Percentiles rank a stretch among this genome's conserved stretches.
phyloP scores from a whole-genome alignment of 1,140 invertebrate genomes.

The Hesperophylax magnus region DNA sequence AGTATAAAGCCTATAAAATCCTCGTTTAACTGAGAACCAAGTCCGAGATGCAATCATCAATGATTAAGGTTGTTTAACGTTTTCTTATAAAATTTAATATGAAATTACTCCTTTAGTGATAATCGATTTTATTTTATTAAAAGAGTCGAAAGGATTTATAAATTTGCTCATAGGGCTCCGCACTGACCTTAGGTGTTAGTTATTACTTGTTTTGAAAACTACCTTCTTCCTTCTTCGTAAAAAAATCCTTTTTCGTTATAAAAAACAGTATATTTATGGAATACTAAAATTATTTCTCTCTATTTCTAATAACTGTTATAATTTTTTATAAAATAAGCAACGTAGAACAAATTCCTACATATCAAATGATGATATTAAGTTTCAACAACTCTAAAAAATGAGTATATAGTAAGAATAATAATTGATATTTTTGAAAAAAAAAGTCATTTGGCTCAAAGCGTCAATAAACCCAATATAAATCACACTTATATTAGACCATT shows the following conservation, averaged over 20 bases:
- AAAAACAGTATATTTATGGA: background rate
- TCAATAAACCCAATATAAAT: too few relatives aligned
- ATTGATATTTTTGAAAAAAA: too few relatives aligned
- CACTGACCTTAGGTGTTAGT: conserved; percentile 26
- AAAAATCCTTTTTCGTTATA: background rate
- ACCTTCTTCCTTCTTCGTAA: background rate
- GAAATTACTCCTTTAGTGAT: conserved; percentile 41
- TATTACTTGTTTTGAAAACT: background rate
- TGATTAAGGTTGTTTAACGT: background rate
- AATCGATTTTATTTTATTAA: conserved; percentile 47
- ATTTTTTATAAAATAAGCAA: too few relatives aligned
- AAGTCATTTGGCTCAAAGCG: too few relatives aligned
- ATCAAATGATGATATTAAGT: background rate
- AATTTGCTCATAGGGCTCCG: background rate
- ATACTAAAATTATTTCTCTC: too few relatives aligned
- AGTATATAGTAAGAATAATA: too few relatives aligned
- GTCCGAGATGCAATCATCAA: too few relatives aligned
- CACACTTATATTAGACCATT: too few relatives aligned
- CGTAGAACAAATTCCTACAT: background rate
- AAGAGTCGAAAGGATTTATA: conserved; percentile 45
- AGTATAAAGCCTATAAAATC: too few relatives aligned
- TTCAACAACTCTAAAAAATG: background rate
- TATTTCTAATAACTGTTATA: too few relatives aligned
- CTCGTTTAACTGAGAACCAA: too few relatives aligned
- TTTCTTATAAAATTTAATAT: background rate